phyloP scores from a whole-genome alignment of 2,113 vertebrate genomes.

The Sus scrofa region DNA sequence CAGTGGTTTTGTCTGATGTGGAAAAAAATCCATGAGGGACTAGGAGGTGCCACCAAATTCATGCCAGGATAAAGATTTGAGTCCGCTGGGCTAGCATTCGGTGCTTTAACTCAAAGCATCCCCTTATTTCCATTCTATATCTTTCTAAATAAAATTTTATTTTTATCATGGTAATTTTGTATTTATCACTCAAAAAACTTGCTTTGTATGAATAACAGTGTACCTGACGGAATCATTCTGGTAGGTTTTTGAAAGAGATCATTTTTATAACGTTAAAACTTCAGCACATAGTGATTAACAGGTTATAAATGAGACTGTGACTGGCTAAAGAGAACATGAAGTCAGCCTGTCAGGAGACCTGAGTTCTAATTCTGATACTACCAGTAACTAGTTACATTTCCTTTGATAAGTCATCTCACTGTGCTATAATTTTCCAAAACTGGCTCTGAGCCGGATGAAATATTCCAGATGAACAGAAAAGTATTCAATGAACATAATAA shows the following conservation, averaged over 20 bases:
- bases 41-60: constrained; percentile 75
- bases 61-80: constrained; percentile 75
- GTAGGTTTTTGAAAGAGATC: constrained; percentile 44
- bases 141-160: constrained; percentile 44
- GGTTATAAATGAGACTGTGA: constrained; percentile 16
- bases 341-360: not conserved
- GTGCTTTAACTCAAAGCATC: constrained; percentile 51
- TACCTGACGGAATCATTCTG: not conserved
- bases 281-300: not conserved
- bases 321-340: constrained; percentile 37
- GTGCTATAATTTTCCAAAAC: not conserved
- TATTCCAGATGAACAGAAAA: constrained; percentile 10
- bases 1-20: constrained; percentile 84
- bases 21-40: constrained; percentile 70
- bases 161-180: constrained; percentile 40
- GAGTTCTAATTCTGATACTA: not conserved
- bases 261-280: constrained; percentile 39
- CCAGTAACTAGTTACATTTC: not conserved
- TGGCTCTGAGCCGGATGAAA: constrained; percentile 11
- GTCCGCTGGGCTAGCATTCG: constrained; percentile 49
- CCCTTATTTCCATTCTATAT: constrained; percentile 59
- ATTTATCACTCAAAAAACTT: constrained; percentile 8
- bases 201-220: not conserved
- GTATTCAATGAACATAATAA: constrained; percentile 38
- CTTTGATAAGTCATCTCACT: constrained; percentile 5